Percentiles rank a stretch among this genome's conserved stretches.
Conservation (phyloP, 2,888 invertebrate genomes). For the Cremastinae sp. region DNA sequence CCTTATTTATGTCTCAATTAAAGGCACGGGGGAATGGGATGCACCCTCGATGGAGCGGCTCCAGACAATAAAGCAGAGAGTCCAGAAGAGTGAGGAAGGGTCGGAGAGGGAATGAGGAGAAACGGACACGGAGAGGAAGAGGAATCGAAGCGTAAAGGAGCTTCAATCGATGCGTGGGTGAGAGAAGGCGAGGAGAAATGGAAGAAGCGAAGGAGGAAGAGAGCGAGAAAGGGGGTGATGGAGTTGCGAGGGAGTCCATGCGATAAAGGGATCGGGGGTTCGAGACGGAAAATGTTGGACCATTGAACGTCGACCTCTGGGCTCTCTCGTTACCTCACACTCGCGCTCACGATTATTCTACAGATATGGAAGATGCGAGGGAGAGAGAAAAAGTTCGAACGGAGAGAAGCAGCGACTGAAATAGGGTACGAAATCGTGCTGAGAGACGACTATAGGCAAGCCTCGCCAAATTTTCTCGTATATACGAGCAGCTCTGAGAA, state of each 20-base stretch:
- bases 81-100: constrained; percentile 44
- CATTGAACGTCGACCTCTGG: constrained; percentile 80
- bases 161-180: constrained; percentile 40
- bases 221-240: constrained; percentile 54
- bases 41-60: constrained; percentile 80
- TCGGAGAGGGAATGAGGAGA: constrained; percentile 40
- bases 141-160: constrained; percentile 51
- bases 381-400: constrained; percentile 50
- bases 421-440: constrained; percentile 55
- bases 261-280: constrained; percentile 71
- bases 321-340: constrained; percentile 67
- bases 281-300: constrained; percentile 77
- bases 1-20: constrained; percentile 81
- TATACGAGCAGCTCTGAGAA: constrained; percentile 73
- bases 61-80: constrained; percentile 79
- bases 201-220: constrained; percentile 41
- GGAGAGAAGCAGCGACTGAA: constrained; percentile 39
- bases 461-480: constrained; percentile 59
- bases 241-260: constrained; percentile 56
- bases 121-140: constrained; percentile 39
- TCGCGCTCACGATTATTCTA: constrained; percentile 54
- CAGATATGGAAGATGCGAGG: constrained; percentile 26
- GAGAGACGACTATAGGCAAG: constrained; percentile 57
- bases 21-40: constrained; percentile 79
- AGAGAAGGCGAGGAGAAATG: constrained; percentile 49